Base-by-base conservation (phyloP, 2,888 invertebrate genomes). In the Ectemnius continuus region DNA sequence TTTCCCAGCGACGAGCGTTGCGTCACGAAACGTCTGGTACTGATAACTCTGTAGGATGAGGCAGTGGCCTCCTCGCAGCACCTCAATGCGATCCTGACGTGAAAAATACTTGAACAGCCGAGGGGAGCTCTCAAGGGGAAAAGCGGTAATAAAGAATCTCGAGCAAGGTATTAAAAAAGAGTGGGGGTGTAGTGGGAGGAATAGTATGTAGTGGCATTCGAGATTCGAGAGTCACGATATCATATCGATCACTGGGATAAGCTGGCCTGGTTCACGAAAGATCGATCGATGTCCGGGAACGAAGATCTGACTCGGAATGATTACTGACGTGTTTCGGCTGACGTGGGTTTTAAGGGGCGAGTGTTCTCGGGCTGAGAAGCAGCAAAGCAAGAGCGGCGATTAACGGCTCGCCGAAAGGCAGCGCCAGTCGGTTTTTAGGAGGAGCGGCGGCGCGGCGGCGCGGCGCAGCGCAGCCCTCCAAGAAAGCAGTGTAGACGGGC, bases 381-480 rank as follows among this genome's bases (percentile, higher is more conserved):
- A 59, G 47, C 61, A 8, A 56, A 65, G 20, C 18, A 59, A 68
- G 65, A 67, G 67, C 74, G 70, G 67, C 74, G 70, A 74, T 74
- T 74, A 76, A 74, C 74, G 59, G 56, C 61, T 59, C 46, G 61
- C 59, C 56, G 20, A 57, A 60, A 70, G 58, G 69, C 62, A 67
- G 8, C 23, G 36, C 36, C 36, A 62, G 64, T 58, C 26, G 36
- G 26, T 67, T 74, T 70, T 70, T 70, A 67, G 52, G 58, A 58
- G 56, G 48, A 26, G 67, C 36, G 28, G 45, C 48, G 52, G 20
- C 4, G 28, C 60, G 18, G n/a, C n/a, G n/a, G n/a, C n/a, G n/a
- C n/a, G n/a, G n/a, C n/a, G n/a, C n/a, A n/a, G n/a, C n/a, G n/a
- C 66, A 36, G 64, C 56, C 20, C 67, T 13, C 11, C 28, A 67